phyloP scores from a whole-genome alignment of 2,888 invertebrate genomes.

The Acanthosepion lycidas region DNA sequence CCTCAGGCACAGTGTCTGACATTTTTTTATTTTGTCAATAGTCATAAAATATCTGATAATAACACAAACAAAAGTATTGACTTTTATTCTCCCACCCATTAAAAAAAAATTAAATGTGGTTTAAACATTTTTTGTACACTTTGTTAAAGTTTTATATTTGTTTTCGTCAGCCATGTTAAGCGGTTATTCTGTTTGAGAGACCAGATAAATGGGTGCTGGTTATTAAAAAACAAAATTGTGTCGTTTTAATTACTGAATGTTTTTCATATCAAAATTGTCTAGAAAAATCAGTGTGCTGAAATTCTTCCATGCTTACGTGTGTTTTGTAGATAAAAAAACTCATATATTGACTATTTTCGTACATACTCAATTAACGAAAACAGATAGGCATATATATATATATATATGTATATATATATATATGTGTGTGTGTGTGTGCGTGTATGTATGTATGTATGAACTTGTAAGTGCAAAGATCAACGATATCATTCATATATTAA shows the following conservation, averaged over 20 bases:
- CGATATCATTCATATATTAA: not conserved
- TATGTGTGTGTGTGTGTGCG: not conserved
- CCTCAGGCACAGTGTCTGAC: not conserved
- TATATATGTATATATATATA: not conserved
- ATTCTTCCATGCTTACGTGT: not conserved
- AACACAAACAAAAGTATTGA: slow-evolving; percentile 8
- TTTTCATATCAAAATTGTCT: not conserved
- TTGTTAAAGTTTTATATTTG: not conserved
- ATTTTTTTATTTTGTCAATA: not conserved
- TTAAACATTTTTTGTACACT: not conserved
- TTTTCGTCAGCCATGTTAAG: not conserved
- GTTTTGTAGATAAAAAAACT: not conserved
- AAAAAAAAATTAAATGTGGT: not conserved
- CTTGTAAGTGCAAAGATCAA: not conserved
- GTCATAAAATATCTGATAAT: not conserved
- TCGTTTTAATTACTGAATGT: not conserved
- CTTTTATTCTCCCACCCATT: not conserved
- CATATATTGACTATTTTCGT: not conserved
- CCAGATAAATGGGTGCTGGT: not conserved
- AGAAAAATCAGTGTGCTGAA: not conserved
- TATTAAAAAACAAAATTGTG: not conserved
- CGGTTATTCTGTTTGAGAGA: not conserved
- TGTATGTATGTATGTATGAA: not conserved
- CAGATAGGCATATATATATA: not conserved
- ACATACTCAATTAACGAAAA: not conserved